These are phyloP conservation scores for Coptodon rendalli DNA, from an alignment of 2,113 vertebrate species.

Conservation along the genomic window DNA sequence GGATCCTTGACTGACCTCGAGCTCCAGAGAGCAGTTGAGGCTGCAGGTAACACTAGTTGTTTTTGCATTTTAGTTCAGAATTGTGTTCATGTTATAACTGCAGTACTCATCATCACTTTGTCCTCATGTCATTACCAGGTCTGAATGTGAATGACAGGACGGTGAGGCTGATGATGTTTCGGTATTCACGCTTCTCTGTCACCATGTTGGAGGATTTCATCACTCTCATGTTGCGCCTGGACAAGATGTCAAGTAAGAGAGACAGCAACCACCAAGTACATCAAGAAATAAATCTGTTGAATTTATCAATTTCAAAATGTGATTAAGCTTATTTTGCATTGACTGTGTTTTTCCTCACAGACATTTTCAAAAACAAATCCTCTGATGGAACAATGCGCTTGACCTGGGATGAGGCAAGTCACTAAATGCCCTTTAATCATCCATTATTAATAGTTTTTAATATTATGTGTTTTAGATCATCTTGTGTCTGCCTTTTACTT, in stretches of 20 bases:
- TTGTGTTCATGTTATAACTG: background rate
- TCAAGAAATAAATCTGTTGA: background rate
- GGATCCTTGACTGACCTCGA: conserved; percentile 6
- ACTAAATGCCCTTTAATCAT: background rate
- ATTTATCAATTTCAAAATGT: background rate
- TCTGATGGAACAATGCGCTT: background rate
- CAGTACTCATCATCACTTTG: background rate
- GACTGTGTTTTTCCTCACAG: background rate
- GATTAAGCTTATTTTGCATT: background rate
- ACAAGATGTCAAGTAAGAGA: background rate
- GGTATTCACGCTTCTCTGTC: background rate
- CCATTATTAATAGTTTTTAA: too few relatives aligned
- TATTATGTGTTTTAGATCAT: too few relatives aligned
- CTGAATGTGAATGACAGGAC: accelerated
- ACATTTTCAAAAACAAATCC: background rate
- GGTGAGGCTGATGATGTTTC: background rate
- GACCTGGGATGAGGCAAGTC: conserved; percentile 3
- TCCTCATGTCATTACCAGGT: background rate
- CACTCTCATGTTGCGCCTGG: conserved; percentile 21
- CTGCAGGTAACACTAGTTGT: background rate
- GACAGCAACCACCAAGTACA: background rate
- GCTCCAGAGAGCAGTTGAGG: background rate
- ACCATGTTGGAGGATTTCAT: conserved; percentile 19
- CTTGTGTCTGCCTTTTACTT: too few relatives aligned
- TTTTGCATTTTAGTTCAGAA: background rate